These are phyloP conservation scores for Stenchaetothrips biformis DNA, from an alignment of 2,888 invertebrate species.

Conservation along the genomic window DNA sequence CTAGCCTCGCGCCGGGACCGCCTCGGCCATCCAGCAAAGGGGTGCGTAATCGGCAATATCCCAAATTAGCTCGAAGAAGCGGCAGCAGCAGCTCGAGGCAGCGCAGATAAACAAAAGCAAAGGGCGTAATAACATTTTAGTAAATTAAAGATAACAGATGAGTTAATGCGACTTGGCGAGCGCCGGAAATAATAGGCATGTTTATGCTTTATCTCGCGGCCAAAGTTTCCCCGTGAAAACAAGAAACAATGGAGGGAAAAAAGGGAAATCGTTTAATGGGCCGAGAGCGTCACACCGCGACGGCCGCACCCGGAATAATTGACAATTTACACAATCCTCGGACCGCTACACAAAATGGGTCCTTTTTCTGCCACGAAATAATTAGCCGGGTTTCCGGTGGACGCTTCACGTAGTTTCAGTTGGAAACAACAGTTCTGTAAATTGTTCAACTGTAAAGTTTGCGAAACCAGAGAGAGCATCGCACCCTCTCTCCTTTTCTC, in stretches of 20 bases:
- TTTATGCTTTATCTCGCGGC: slow-evolving; percentile 17
- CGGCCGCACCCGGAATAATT: neutral
- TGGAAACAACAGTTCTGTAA: no score
- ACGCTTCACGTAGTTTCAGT: no score
- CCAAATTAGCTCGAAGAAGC: slow-evolving; percentile 2
- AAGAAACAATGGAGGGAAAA: slow-evolving; percentile 4
- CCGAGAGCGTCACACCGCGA: neutral
- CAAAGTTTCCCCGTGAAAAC: slow-evolving; percentile 18
- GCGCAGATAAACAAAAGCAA: slow-evolving; percentile 16
- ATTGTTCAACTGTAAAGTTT: no score
- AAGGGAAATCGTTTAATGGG: slow-evolving; percentile 3
- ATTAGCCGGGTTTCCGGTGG: no score
- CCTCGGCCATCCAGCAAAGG: no score
- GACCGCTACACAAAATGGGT: neutral
- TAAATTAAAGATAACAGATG: slow-evolving; percentile 22
- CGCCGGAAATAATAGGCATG: slow-evolving; percentile 19
- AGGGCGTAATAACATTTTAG: slow-evolving; percentile 9
- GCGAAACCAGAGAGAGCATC: no score
- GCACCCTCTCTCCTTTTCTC: no score
- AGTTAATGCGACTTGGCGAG: slow-evolving; percentile 17
- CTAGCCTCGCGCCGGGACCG: no score
- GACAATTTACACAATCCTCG: neutral
- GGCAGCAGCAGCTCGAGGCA: neutral
- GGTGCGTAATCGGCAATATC: neutral
- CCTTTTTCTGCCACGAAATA: neutral